phyloP scores from a whole-genome alignment of 2,888 invertebrate genomes.

The Ophion obscuratus region DNA sequence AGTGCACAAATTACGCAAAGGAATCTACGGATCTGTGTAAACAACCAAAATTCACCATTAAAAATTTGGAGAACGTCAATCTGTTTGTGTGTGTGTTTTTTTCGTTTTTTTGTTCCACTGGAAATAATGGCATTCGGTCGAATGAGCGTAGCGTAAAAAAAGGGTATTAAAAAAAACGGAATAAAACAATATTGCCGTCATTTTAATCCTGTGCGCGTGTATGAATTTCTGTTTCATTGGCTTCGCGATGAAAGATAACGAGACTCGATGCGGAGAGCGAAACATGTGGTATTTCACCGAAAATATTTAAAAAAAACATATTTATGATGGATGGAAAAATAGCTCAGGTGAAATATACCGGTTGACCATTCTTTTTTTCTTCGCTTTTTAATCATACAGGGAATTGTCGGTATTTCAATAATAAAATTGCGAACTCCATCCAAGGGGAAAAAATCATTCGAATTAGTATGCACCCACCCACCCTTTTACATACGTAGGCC shows the following conservation, averaged over 20 bases:
- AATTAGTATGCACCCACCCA: constrained; percentile 35
- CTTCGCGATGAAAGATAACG: constrained; percentile 57
- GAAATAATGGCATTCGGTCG: background rate
- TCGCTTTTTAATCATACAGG: no score
- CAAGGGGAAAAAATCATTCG: constrained; percentile 52
- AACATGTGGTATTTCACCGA: background rate
- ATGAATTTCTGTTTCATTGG: constrained; percentile 62
- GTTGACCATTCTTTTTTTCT: background rate
- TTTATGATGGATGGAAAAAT: constrained; percentile 10
- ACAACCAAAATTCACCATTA: no score
- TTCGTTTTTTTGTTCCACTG: background rate
- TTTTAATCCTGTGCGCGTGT: constrained; percentile 59
- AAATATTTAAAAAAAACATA: constrained; percentile 42
- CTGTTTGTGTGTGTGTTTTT: background rate
- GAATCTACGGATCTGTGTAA: no score
- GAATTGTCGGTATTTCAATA: no score
- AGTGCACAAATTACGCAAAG: no score
- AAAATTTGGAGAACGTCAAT: background rate
- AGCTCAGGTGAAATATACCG: constrained; percentile 32
- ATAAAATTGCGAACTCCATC: no score
- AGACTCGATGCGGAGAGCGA: constrained; percentile 38
- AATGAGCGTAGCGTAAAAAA: constrained; percentile 1
- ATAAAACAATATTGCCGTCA: constrained; percentile 46
- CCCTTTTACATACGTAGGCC: background rate
- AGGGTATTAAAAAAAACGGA: background rate